Base-by-base conservation (phyloP, 92 coral and sea anemone species). In the Bergia puertoricense region DNA sequence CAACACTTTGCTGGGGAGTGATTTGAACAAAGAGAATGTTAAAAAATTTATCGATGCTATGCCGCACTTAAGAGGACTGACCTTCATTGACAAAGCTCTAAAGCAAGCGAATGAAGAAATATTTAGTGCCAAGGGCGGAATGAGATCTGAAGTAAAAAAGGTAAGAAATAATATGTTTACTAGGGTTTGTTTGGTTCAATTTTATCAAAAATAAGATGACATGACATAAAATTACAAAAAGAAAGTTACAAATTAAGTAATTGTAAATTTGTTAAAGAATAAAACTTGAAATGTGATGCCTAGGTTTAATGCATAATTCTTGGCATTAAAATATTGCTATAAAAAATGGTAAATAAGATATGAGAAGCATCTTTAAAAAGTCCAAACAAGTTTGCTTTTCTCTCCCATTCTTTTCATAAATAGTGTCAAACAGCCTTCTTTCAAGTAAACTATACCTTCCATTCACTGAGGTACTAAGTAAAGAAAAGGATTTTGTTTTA, bases 101-200 rank as follows among this genome's bases (percentile, higher is more conserved):
- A 73, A n/a, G 56, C 79, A 11, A 54, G 87, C 87, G 23, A 71
- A 84, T 69, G 15, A 51, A 71, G 87, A 84, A 46, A 84, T 84
- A 2, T 84, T 84, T 22, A 84, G 87, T 39, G 67, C 48, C 6
- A 84, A 84, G 48, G 87, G 87, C 6, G 87, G 87, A 84, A 71
- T 71, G 87, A 71, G 87, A 84, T 79, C 92, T 15, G 94, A 90
- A 39, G 98, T 92, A 37, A 89, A 82, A 90, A 93, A 88, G 93
- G 96, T 93, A 92, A 18, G 65, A 46, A 69, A 68, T 23, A 6
- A 15, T 8, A 76, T 16, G 16, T 74, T 76, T 38, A 76, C 54
- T 42, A 18, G 69, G 30, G n/a, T 62, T 62, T 18, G 20, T 13
- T 54, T 54, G 69, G n/a, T 62, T 62, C 8, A 62, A 18, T 62